Conservation (phyloP, 2,797 vertebrate genomes). For the Zalophus californianus region DNA sequence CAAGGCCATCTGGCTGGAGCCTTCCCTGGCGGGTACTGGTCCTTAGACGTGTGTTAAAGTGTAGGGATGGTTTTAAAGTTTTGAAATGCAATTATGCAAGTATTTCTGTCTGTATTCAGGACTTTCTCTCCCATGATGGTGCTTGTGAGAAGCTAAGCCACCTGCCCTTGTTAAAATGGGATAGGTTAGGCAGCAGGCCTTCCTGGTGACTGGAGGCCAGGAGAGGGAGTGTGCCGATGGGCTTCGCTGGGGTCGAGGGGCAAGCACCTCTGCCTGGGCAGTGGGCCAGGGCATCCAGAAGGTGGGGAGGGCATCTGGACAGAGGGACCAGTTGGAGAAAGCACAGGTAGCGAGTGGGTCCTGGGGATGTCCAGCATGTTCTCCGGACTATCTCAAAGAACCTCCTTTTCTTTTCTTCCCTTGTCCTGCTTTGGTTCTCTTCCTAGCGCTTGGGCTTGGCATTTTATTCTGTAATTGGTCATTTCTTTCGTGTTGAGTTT, state of each 20-base stretch:
- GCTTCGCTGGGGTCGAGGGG: not conserved
- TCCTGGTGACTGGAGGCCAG: not conserved
- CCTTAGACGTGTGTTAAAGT: not conserved
- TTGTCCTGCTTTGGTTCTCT: not conserved
- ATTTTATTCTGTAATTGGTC: fast-evolving
- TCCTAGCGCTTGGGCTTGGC: not conserved
- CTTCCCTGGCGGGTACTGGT: no score
- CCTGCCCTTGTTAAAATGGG: not conserved
- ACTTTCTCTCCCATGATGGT: not conserved
- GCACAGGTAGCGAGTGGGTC: fast-evolving
- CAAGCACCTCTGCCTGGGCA: fast-evolving
- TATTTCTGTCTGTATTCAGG: not conserved
- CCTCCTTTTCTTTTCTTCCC: not conserved
- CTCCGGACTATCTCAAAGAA: fast-evolving
- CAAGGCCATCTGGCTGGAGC: not conserved
- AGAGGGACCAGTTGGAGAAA: not conserved
- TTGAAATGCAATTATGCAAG: not conserved
- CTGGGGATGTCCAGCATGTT: fast-evolving
- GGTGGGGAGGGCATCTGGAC: not conserved
- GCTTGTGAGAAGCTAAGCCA: not conserved
- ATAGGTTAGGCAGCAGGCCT: not conserved
- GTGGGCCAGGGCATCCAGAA: not conserved
- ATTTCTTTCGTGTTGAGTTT: not conserved
- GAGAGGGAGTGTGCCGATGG: not conserved
- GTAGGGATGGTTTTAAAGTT: not conserved